Base-by-base conservation (phyloP, 2,797 vertebrate genomes). In the Nannoperca obscura region DNA sequence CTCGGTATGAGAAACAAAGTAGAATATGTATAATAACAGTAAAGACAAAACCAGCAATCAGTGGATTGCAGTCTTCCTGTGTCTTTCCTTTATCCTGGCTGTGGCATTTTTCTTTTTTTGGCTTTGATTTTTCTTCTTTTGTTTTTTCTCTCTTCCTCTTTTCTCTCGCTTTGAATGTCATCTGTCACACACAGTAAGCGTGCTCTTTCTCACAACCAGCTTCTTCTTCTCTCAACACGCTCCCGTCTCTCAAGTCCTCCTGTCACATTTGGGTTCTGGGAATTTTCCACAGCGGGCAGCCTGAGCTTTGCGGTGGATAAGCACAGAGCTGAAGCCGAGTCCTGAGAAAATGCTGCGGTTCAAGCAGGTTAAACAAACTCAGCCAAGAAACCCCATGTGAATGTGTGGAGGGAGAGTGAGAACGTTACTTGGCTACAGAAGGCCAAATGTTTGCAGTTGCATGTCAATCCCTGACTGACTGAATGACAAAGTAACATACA, bases 361-460 rank as follows among this genome's bases (percentile, higher is more conserved):
- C 81, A 86, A 71, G 72, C 93, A 93, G 92, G 90, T 94, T 92
- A 90, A 93, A 83, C 87, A 94, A 94, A 93, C 88, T 47, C 61
- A 55, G 78, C 70, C 47, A 49, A 65, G 79, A 81, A 73, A 58
- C 34, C 61, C 52, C 32, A 17, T 7, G 81, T 74, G 74, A 67
- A 24, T 42, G 46, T 71, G 27, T 14, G 50, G 32, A 49, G 52
- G 49, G 59, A 62, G 32, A 66, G 49, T 59, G 32, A 67, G 74
- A 55, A 60, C 24, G 65, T 66, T 66, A 58, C 61, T 86, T 58
- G 60, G 70, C 27, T 67, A 14, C 34, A 65, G 60, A 60, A 22
- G 52, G 27, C 49, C 32, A 76, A 79, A 66, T 58, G 54, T 81
- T 74, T 81, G 74, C 54, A 77, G 32, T 68, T 63, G 42, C 32